Evolutionary conservation across 2,797 vertebrate species (phyloP), one percentile per base, ranked within the genome.

Genomic region (Oreochromis grahami): DNA sequence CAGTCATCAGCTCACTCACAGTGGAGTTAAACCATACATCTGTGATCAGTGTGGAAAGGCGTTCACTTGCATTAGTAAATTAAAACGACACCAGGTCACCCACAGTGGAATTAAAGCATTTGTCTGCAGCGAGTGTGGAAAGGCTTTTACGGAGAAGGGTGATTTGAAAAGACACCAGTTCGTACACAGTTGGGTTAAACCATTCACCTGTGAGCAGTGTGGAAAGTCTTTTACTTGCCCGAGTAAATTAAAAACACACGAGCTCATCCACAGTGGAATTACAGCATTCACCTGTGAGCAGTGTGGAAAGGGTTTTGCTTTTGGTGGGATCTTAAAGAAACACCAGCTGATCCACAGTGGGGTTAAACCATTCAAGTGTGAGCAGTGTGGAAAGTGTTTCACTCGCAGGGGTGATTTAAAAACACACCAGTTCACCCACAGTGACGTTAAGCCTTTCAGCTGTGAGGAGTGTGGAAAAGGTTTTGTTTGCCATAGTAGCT

Each of bases 11-110:
- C 17, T 63, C 32, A 36, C 17, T 12, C 58, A 63, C 32, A n/a
- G 32, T 63, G 58, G 34, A 8, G 32, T 36, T 63, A 63, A 13
- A 13, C 58, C 58, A 21, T 63, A 5, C 58, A 63, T 3, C 32
- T 63, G 60, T 65, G 34, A 38, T 1, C 4, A 63, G 60, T 63
- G 58, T 63, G 58, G 8, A 12, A 63, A 36, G 32, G 32, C 58
- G 4, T 63, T 63, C 29, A 63, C 58, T 63, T 63, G 58, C 32
- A n/a, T 63, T 36, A 63, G 32, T 63, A 63, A 63, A 63, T 63
- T 63, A 63, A 63, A 36, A 63, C 6, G 6, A 63, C 58, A 63
- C 17, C 58, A 36, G 58, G 17, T 63, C 32, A 36, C 17, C 58
- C 58, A 63, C 58, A 63, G 58, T 63, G 32, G 58, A 12, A 19